These are phyloP conservation scores for Pachycephus smyrnensis DNA, from an alignment of 2,888 invertebrate species.

Conservation along the genomic window DNA sequence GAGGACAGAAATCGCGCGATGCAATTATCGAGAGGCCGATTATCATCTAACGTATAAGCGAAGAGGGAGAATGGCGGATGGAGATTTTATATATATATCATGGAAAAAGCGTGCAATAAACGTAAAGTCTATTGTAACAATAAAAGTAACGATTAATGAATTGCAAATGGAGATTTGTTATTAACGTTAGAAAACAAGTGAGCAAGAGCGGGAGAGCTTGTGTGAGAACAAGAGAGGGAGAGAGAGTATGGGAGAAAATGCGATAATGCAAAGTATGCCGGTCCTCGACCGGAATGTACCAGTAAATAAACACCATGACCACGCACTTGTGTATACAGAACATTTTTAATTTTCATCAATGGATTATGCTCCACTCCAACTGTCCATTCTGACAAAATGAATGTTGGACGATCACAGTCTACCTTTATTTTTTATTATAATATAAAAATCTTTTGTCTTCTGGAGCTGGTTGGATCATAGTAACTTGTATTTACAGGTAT, in stretches of 20 bases:
- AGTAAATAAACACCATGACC: conserved; percentile 60
- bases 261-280: conserved; percentile 43
- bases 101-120: conserved; percentile 61
- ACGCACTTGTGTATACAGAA: conserved; percentile 42
- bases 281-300: conserved; percentile 50
- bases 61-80: conserved; percentile 43
- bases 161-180: conserved; percentile 48
- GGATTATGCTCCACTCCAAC: too few species aligned
- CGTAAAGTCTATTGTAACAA: conserved; percentile 61
- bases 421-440: too few species aligned
- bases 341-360: not conserved
- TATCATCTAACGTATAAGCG: conserved; percentile 44
- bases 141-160: conserved; percentile 50
- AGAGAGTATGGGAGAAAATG: conserved; percentile 23
- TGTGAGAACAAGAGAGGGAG: not conserved
- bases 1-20: conserved; percentile 46
- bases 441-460: too few species aligned
- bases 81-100: conserved; percentile 55
- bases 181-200: conserved; percentile 36
- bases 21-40: conserved; percentile 44
- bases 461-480: too few species aligned
- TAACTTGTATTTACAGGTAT: too few species aligned
- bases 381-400: too few species aligned
- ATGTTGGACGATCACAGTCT: too few species aligned
- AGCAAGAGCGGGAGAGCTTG: not conserved